Base-by-base conservation (phyloP, 2,888 invertebrate genomes). In the Morpho helenor region DNA sequence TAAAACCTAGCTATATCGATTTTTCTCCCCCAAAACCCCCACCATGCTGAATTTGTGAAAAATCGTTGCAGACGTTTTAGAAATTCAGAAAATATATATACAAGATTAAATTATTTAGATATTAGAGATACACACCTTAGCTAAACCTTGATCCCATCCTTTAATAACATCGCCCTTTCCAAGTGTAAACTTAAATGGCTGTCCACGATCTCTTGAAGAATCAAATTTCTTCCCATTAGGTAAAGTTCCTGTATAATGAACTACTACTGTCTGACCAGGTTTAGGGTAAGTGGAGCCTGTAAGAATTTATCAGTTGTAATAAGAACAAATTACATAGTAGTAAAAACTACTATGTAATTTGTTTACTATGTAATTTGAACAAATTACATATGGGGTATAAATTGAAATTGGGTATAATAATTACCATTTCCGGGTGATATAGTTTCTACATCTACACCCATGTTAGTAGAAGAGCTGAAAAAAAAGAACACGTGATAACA, bases 111-210 rank as follows among this genome's bases (percentile, higher is more conserved):
- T n/a, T n/a, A n/a, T n/a, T n/a, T n/a, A n/a, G n/a, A n/a, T n/a
- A n/a, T n/a, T 16, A 16, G 3, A 5, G 3, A 5, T 31, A 22
- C 65, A 80, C 83, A 95, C 95, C 92, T 96, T 95, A 62, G 97
- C 95, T 63, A 99, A 95, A 64, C 99, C 99, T 84, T 98, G 96
- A 80, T 99, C 99, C 98, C 98, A 98, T 39, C 98, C 99, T 84
- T 96, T 96, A 75, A 99, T 99, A n/a, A 99, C 99, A 85, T 99
- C 98, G 40, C 98, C 98, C 79, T 94, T 94, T 52, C 99, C 99
- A 71, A 99, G 94, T 67, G 94, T 95, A 87, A 99, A 99, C 82
- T 96, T 96, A 87, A 99, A 99, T 5, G 99, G 98, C 71, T 94
- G 94, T 31, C 96, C 97, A 70, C 99, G 95, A 79, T 98, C 98